phyloP scores from a whole-genome alignment of 2,113 vertebrate genomes.

The Stigmatopora nigra region DNA sequence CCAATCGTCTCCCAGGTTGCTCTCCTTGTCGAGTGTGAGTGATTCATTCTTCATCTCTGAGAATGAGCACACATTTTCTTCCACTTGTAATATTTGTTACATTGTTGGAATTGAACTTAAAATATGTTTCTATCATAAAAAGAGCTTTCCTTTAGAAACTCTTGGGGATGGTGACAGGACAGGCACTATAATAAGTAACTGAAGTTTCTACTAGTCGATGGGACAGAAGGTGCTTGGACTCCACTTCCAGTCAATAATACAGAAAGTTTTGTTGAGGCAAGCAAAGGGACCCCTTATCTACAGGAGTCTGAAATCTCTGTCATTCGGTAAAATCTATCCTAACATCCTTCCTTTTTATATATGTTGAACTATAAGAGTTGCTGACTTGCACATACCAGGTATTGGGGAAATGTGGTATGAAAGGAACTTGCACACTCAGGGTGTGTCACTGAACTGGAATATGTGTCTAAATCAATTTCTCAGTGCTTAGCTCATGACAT shows the following conservation, averaged over 20 bases:
- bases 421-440: constrained; percentile 66
- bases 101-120: background rate
- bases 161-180: background rate
- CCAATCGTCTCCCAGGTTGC: background rate
- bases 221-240: constrained; percentile 23
- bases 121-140: background rate
- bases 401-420: constrained; percentile 58
- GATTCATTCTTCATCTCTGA: constrained; percentile 9
- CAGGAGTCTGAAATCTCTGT: constrained; percentile 7
- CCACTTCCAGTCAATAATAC: constrained; percentile 39
- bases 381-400: constrained; percentile 52
- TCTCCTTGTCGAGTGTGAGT: constrained; percentile 5
- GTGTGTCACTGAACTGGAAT: constrained; percentile 55
- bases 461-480: constrained; percentile 51
- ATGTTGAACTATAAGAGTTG: constrained; percentile 46
- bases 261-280: constrained; percentile 28
- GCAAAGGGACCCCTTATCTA: constrained; percentile 11
- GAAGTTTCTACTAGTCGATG: constrained; percentile 38
- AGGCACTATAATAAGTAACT: constrained; percentile 38
- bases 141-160: background rate
- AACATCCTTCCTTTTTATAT: constrained; percentile 17
- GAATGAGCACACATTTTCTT: constrained; percentile 9
- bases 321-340: background rate
- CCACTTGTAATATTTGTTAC: background rate
- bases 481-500: constrained; percentile 44